These are phyloP conservation scores for Scomber scombrus DNA, from an alignment of 2,113 vertebrate species.

Conservation along the genomic window DNA sequence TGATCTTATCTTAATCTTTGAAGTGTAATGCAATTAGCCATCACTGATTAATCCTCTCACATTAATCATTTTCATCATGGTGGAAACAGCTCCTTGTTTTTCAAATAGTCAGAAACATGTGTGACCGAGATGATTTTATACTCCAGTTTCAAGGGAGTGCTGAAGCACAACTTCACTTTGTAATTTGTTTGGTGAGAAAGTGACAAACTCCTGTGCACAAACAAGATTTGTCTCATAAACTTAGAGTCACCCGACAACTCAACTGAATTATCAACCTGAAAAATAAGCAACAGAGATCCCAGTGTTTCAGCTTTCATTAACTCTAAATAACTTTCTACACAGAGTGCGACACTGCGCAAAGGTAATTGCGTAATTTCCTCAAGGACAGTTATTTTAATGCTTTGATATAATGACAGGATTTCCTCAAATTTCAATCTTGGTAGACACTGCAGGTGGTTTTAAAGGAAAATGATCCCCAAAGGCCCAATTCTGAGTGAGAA, in stretches of 20 bases:
- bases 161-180: neutral
- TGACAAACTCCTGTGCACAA: conserved; percentile 34
- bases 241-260: conserved; percentile 31
- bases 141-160: neutral
- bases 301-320: conserved; percentile 79
- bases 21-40: conserved; percentile 60
- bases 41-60: conserved; percentile 44
- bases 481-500: conserved; percentile 11
- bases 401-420: conserved; percentile 79
- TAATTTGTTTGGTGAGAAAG: neutral
- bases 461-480: conserved; percentile 57
- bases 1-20: conserved; percentile 59
- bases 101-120: conserved; percentile 1
- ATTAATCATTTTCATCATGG: conserved; percentile 32
- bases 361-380: conserved; percentile 88
- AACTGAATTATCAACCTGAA: conserved; percentile 71
- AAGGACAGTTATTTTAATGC: conserved; percentile 85
- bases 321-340: conserved; percentile 72
- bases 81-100: conserved; percentile 46
- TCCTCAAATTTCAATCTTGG: conserved; percentile 70
- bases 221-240: conserved; percentile 20
- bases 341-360: conserved; percentile 77
- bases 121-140: conserved; percentile 3
- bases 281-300: conserved; percentile 77
- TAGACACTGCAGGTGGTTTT: conserved; percentile 49